Evolutionary conservation across 2,797 vertebrate genomes (phyloP), one percentile per base, ranked within the genome.

Genomic region (Pangasius sanitwongsei): DNA sequence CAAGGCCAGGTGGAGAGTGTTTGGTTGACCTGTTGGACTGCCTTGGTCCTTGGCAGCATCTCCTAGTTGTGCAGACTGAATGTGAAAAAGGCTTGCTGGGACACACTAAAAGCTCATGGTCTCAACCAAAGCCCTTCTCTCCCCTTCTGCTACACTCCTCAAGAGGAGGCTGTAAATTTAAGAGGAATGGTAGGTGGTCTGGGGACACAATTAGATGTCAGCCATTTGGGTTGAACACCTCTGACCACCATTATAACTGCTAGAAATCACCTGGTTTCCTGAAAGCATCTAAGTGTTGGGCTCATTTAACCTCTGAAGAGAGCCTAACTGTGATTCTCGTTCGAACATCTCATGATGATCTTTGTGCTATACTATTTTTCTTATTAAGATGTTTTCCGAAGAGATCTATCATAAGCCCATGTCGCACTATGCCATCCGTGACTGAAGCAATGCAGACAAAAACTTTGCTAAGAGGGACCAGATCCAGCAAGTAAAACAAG

Each of bases 31-130:
- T 90, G 90, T 86, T 86, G 65, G 69, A 67, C 72, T 85, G 88
- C 78, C 75, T 90, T 88, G 37, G 89, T 86, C 89, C 74, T 92
- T 92, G 92, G 90, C 90, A 88, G 86, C 77, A 80, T 92, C 90
- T 87, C 88, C 83, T 91, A 92, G 92, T 92, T 93, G 91, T 50
- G 75, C 89, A 91, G 91, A 92, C 87, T 85, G 86, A 90, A 80
- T 91, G 86, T 90, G 88, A 92, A 88, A 89, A 91, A 86, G 74
- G 84, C 88, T 90, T 91, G 92, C 91, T 89, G 85, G 88, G 91
- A 92, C 78, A 81, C 55, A 80, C 78, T 83, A 87, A 92, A 91
- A 88, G 78, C 86, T 90, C 83, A 69, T 28, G 72, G 90, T 87
- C 91, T 87, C 82, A 41, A 75, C 72, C 81, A 87, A 59, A 83